Evolutionary conservation across 2,113 vertebrate genomes (phyloP), one percentile per base, ranked within the genome.

Genomic region (Camelus dromedarius): DNA sequence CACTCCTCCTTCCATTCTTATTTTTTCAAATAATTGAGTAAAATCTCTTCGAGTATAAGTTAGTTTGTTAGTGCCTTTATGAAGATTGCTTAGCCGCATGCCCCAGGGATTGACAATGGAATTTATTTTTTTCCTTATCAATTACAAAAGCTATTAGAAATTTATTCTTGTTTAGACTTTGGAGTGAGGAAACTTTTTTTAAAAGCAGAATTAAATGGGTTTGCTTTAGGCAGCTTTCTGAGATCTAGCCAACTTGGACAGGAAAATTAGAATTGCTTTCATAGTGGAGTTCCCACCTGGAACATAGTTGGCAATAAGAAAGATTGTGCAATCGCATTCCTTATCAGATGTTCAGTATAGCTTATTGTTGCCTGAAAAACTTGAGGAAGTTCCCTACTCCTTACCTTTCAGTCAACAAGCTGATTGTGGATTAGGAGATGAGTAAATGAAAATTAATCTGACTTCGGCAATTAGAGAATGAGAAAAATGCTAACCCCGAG

Each of bases 51-150:
- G 76, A 42, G 3, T 13, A 16, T 88, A 64, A 92, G 6, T 54
- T 89, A 28, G 52, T 89, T 79, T 87, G 32, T 48, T 92, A 81
- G 30, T 95, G n/a, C 20, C 38, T 90, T 87, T 82, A 60, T 93
- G 90, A 93, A 69, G 48, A 19, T 85, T 89, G 46, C 82, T 94
- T 83, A 92, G 56, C 32, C 24, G 38, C 42, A 5, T 76, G 24
- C 28, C 85, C 26, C 24, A 56, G n/a, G 86, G 58, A 86, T 86
- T 97, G 77, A 88, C 56, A 81, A 0, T 94, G 64, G 54, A 81
- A 42, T 97, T 97, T 77, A 42, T 96, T 97, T 98, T 97, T 95
- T 95, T 90, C 19, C 67, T 66, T 95, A 70, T 80, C 83, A 93
- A 22, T 97, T 95, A 16, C 24, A 93, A 92, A 75, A 95, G 77